Evolutionary conservation across 2,888 invertebrate genomes (phyloP).

Genomic region (Endomychus coccineus): DNA sequence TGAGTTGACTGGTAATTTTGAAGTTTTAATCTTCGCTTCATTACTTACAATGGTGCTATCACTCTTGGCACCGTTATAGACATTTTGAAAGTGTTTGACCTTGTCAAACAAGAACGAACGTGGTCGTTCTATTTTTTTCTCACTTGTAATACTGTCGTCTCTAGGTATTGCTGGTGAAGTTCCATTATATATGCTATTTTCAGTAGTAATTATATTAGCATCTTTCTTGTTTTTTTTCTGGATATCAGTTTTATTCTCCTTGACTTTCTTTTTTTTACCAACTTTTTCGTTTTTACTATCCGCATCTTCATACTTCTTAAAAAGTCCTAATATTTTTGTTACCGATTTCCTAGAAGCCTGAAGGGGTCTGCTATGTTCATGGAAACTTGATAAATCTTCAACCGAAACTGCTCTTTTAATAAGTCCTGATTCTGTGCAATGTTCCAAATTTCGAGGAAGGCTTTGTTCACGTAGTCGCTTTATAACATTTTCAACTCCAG

Average conservation of each 20-base stretch:
- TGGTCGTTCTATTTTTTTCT: constrained; percentile 48
- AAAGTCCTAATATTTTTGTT: constrained; percentile 68
- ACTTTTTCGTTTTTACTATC: constrained; percentile 32
- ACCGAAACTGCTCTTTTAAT: constrained; percentile 67
- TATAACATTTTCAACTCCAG: constrained; percentile 49
- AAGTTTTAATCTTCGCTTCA: constrained; percentile 15
- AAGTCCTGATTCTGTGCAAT: constrained; percentile 55
- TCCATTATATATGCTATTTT: too few relatives aligned
- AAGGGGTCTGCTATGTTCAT: constrained; percentile 39
- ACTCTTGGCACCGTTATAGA: too few relatives aligned
- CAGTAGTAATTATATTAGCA: constrained; percentile 23
- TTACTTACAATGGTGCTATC: too few relatives aligned
- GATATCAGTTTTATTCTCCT: constrained; percentile 22
- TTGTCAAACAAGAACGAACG: constrained; percentile 50
- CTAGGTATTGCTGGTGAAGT: too few relatives aligned
- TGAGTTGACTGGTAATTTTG: constrained; percentile 38
- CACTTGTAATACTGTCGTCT: constrained; percentile 11
- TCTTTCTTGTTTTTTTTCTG: constrained; percentile 26
- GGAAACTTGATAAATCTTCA: constrained; percentile 54
- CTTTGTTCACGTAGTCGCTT: constrained; percentile 60
- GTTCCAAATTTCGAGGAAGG: constrained; percentile 49
- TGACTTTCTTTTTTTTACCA: constrained; percentile 26
- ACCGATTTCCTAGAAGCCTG: constrained; percentile 58
- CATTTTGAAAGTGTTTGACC: constrained; percentile 48
- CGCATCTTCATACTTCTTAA: constrained; percentile 62